Evolutionary conservation across 2,113 vertebrate genomes (phyloP).

Genomic region (Strix uralensis): DNA sequence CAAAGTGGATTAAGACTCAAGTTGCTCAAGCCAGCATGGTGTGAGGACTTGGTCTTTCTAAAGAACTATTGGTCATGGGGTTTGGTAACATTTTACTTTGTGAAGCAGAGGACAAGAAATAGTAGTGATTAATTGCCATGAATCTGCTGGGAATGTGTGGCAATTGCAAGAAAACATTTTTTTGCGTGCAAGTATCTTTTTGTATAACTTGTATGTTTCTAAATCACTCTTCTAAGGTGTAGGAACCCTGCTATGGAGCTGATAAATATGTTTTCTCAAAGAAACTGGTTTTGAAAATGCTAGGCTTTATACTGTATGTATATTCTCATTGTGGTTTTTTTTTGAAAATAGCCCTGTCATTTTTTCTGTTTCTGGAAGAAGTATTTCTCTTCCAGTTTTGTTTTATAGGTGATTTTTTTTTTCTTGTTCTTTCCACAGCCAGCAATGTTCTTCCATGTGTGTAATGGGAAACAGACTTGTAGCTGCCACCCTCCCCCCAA

Average conservation of each 20-base stretch:
- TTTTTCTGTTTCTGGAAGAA: not conserved
- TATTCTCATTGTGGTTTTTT: not conserved
- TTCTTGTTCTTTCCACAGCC: not conserved
- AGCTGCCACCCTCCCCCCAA: not conserved
- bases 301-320: not conserved
- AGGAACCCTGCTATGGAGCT: not conserved
- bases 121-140: not conserved
- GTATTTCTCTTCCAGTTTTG: not conserved
- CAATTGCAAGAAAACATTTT: not conserved
- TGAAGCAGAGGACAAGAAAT: not conserved
- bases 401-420: not conserved
- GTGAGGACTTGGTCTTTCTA: not conserved
- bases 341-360: not conserved
- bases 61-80: not conserved
- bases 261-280: not conserved
- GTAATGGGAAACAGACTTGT: not conserved
- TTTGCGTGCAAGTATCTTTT: not conserved
- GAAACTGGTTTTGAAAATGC: not conserved
- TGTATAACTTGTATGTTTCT: not conserved
- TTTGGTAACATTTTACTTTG: not conserved
- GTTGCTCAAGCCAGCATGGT: not conserved
- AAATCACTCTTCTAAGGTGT: not conserved
- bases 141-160: not conserved
- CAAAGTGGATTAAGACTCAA: not conserved
- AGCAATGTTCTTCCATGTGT: not conserved